Evolutionary conservation across 1,140 invertebrate genomes (phyloP), one percentile per base, ranked within the genome.

Genomic region (Propsilocerus akamusi): DNA sequence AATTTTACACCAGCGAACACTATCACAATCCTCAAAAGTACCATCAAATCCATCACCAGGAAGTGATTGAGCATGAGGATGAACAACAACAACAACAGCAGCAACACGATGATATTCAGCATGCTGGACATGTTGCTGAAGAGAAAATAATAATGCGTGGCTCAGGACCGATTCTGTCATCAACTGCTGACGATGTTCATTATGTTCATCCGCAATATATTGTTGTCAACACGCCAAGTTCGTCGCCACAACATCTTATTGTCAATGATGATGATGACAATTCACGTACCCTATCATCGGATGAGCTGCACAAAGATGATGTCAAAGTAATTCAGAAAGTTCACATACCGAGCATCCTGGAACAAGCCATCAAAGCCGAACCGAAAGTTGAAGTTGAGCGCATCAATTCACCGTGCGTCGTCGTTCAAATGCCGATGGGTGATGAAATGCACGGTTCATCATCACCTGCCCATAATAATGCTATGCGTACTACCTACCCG

Each of bases 361-460:
- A 87, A 61, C 82, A 83, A 8, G 83, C 83, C 10, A 86, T 88
- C 56, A 87, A 88, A 59, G 82, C 82, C 12, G 84, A 87, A 58
- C 85, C 86, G 6, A 84, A 86, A 60, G 83, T 86, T 12, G 83
- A 87, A 65, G 83, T 86, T 14, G 83, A 87, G 63, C 63, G 63
- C 30, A 64, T 65, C 50, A 58, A 63, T 48, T 60, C 65, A 49
- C 37, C 49, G 23, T 24, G 28, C 17, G 46, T 51, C n/a, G n/a
- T n/a, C n/a, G n/a, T n/a, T n/a, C n/a, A n/a, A 11, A 59, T 62
- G 47, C 57, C 63, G 5, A 58, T 59, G 51, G 59, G 46, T 23
- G 26, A 64, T 25, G 59, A 62, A 5, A 62, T 28, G 20, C 23
- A 12, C 23, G n/a, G 25, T 14, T 11, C 10, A 51, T 24, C n/a